A percentile compares a stretch with the other conserved stretches of the same genome.
phyloP scores from a whole-genome alignment of 1,140 invertebrate species.

The Drosophila sulfurigaster region DNA sequence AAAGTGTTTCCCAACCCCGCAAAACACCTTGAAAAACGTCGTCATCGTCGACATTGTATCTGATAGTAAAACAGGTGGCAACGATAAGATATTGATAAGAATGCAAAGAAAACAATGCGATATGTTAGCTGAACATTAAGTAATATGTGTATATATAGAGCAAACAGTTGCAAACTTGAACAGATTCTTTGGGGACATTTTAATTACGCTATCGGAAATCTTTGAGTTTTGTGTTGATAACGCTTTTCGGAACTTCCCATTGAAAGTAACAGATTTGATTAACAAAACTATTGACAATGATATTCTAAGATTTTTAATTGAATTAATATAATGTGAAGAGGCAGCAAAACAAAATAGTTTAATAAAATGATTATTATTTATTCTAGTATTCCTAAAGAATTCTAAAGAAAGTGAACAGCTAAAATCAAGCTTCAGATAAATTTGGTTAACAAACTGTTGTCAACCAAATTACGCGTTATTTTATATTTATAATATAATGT shows the following conservation, averaged over 20 bases:
- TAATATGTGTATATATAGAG: conserved; percentile 6
- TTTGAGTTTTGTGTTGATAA: not conserved
- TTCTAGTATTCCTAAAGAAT: too few relatives aligned
- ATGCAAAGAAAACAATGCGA: not conserved
- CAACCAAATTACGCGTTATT: too few relatives aligned
- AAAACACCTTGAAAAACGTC: conserved; percentile 23
- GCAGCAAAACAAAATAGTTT: too few relatives aligned
- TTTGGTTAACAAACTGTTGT: too few relatives aligned
- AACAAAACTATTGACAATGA: too few relatives aligned
- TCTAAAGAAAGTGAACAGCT: too few relatives aligned
- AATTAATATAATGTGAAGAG: too few relatives aligned
- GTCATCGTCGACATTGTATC: conserved; percentile 7
- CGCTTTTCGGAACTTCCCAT: not conserved
- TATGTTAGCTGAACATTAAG: conserved; percentile 7
- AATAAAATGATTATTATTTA: too few relatives aligned
- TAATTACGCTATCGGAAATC: not conserved
- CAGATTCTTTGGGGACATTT: not conserved
- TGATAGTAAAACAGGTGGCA: conserved; percentile 18
- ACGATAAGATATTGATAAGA: conserved; percentile 35
- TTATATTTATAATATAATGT: too few relatives aligned
- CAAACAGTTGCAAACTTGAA: conserved; percentile 3
- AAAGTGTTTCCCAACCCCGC: conserved; percentile 9
- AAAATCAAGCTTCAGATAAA: too few relatives aligned
- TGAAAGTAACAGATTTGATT: not conserved
- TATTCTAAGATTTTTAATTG: too few relatives aligned